These are phyloP conservation scores for Pherbina coryleti DNA, from an alignment of 2,888 invertebrate species.

Conservation along the genomic window DNA sequence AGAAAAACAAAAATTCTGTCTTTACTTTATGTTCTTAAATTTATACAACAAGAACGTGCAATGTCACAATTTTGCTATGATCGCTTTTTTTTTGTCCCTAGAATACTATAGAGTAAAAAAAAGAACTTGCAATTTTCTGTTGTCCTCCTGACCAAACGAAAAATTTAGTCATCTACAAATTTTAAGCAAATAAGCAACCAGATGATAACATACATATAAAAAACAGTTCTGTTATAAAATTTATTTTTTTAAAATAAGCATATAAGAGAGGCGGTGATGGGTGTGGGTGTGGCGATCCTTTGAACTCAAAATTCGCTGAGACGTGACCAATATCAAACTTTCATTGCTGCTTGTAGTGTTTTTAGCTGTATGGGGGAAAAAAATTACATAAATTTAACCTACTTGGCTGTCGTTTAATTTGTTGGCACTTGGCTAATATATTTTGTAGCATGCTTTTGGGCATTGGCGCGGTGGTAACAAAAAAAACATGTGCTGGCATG, in stretches of 20 bases:
- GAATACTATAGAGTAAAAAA: not conserved
- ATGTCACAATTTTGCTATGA: no score
- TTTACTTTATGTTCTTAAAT: no score
- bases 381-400: conserved; percentile 19
- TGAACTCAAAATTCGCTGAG: not conserved
- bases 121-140: not conserved
- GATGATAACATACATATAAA: no score
- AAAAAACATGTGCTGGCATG: no score
- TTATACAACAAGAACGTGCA: no score
- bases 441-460: conserved; percentile 14
- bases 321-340: not conserved
- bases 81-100: no score
- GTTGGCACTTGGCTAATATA: conserved; percentile 14
- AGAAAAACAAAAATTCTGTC: not conserved
- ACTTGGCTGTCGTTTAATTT: conserved; percentile 17
- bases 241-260: not conserved
- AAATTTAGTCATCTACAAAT: not conserved
- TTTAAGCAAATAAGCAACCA: not conserved
- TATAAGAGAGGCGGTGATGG: not conserved
- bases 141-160: not conserved
- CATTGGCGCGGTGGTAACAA: not conserved
- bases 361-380: not conserved
- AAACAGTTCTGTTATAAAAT: not conserved
- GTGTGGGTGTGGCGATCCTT: no score
- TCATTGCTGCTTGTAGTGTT: not conserved